phyloP scores from a whole-genome alignment of 2,113 vertebrate species.

The Oryzias woworae region DNA sequence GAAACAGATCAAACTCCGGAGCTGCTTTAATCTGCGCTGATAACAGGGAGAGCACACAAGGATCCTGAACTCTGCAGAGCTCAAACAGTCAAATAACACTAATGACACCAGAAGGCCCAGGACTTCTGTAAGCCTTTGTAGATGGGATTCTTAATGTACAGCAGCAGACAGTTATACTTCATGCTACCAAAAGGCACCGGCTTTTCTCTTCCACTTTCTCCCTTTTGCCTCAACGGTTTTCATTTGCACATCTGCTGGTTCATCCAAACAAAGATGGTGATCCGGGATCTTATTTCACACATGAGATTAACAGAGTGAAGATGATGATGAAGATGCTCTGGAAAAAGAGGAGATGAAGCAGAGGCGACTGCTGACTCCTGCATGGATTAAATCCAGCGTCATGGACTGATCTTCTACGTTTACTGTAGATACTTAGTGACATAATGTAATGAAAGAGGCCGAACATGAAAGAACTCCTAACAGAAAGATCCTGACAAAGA shows the following conservation, averaged over 20 bases:
- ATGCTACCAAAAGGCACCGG: slow-evolving; percentile 10
- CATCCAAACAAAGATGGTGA: slow-evolving; percentile 5
- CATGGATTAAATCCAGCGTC: neutral
- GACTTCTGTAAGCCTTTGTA: neutral
- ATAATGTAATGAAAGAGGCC: neutral
- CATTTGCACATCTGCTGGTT: slow-evolving; percentile 10
- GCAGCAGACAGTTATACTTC: slow-evolving; percentile 14
- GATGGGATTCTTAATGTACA: neutral
- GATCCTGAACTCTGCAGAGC: slow-evolving; percentile 9
- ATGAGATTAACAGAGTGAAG: neutral
- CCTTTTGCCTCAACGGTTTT: slow-evolving; percentile 8
- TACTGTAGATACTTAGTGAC: neutral
- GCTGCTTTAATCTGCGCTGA: slow-evolving; percentile 24
- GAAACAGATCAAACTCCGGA: slow-evolving; percentile 34
- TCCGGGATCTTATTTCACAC: slow-evolving; percentile 40
- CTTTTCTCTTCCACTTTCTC: neutral
- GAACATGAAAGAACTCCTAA: neutral
- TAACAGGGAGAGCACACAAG: slow-evolving; percentile 16
- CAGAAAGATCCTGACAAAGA: too few relatives aligned
- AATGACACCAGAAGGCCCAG: neutral
- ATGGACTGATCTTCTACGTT: neutral
- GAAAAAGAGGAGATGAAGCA: slow-evolving; percentile 9
- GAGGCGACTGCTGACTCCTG: neutral
- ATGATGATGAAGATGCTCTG: slow-evolving; percentile 5
- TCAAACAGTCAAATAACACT: slow-evolving; percentile 2